phyloP scores from a whole-genome alignment of 2,797 vertebrate species.

The Rhyacichthys aspro region DNA sequence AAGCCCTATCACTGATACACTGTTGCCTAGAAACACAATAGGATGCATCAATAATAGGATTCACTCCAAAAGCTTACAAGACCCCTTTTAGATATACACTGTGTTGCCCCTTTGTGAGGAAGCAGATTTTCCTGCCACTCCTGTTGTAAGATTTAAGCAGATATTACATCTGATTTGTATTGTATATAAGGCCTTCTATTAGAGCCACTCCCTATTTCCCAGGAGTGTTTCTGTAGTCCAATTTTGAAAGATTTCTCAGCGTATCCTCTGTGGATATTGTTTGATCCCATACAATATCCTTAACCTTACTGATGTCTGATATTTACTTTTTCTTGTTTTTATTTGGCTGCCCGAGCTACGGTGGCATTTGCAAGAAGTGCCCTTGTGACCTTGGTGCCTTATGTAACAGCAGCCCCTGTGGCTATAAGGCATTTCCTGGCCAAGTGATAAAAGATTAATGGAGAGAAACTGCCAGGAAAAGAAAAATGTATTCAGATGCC shows the following conservation, averaged over 20 bases:
- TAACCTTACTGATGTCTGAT: neutral
- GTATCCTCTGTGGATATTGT: neutral
- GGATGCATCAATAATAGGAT: slow-evolving; percentile 59
- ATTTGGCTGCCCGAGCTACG: slow-evolving; percentile 30
- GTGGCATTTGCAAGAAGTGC: slow-evolving; percentile 56
- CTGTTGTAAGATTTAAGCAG: slow-evolving; percentile 20
- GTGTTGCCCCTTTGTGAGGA: slow-evolving; percentile 19
- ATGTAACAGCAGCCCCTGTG: slow-evolving; percentile 54
- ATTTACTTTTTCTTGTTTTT: neutral
- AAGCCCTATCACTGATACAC: slow-evolving; percentile 60
- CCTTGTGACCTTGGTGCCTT: slow-evolving; percentile 42
- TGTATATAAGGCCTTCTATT: slow-evolving; percentile 2
- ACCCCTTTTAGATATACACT: slow-evolving; percentile 34
- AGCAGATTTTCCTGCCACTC: slow-evolving; percentile 28
- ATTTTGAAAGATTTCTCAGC: slow-evolving; percentile 25
- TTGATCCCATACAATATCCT: neutral
- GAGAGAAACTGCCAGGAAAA: too few species aligned
- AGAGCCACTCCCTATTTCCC: slow-evolving; percentile 27
- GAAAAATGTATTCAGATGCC: too few species aligned
- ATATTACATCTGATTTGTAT: slow-evolving; percentile 7
- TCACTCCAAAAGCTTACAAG: slow-evolving; percentile 37
- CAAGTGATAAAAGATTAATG: slow-evolving; percentile 58
- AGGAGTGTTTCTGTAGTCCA: slow-evolving; percentile 14
- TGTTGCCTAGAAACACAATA: slow-evolving; percentile 75
- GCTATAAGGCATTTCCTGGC: slow-evolving; percentile 57